These are phyloP conservation scores for Mastigias papua DNA, from an alignment of 30 jellyfish, hydroid and myxozoan genomes.

Conservation along the genomic window DNA sequence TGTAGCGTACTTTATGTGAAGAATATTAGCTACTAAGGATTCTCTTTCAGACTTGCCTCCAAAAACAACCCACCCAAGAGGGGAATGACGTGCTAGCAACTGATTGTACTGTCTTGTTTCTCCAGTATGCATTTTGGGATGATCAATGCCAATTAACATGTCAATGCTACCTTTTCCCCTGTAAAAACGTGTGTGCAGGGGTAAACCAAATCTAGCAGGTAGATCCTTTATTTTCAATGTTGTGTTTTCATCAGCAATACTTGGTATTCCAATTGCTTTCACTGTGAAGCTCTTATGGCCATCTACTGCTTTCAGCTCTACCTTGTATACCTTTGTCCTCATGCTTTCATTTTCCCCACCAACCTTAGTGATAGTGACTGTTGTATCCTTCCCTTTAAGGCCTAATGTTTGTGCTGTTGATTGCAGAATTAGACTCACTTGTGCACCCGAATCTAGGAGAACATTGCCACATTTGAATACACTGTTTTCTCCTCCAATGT, in stretches of 20 bases:
- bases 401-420: conserved; percentile 53
- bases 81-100: conserved; percentile 67
- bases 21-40: conserved; percentile 13
- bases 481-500: conserved; percentile 55
- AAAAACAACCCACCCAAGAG: conserved; percentile 77
- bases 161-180: conserved; percentile 63
- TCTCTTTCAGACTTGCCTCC: conserved; percentile 12
- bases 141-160: conserved; percentile 74
- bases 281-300: conserved; percentile 24
- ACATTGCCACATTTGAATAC: conserved; percentile 61
- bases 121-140: conserved; percentile 63
- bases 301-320: conserved; percentile 21
- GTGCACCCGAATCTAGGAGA: conserved; percentile 72
- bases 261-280: conserved; percentile 4
- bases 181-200: conserved; percentile 10
- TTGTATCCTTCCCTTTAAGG: conserved; percentile 47
- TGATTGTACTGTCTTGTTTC: conserved; percentile 60
- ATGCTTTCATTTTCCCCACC: conserved; percentile 74
- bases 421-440: conserved; percentile 50
- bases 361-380: conserved; percentile 55
- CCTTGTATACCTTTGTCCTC: conserved; percentile 34
- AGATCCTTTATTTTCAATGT: not conserved
- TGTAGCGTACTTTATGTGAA: conserved; percentile 60
- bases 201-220: conserved; percentile 45
- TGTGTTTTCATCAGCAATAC: not conserved